These are phyloP conservation scores for Platorchestia sp. DNA, from an alignment of 1,140 invertebrate genomes.

Conservation along the genomic window DNA sequence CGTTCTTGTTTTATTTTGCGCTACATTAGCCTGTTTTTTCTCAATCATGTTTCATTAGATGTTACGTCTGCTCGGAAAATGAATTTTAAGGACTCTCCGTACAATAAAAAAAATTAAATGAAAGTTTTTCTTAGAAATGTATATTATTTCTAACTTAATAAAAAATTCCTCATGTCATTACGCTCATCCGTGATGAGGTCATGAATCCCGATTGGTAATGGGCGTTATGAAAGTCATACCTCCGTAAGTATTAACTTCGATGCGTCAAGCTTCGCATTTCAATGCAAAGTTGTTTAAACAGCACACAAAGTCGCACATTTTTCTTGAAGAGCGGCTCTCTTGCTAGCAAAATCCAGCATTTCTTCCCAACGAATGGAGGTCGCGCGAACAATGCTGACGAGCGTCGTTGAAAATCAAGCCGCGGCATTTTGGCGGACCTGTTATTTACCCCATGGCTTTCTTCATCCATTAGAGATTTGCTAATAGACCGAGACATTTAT, in stretches of 20 bases:
- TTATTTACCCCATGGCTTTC: slow-evolving; percentile 50
- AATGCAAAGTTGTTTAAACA: neutral
- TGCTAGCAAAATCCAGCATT: neutral
- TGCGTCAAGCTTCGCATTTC: neutral
- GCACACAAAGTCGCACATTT: neutral
- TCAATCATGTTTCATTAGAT: too few species aligned
- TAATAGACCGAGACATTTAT: slow-evolving; percentile 55
- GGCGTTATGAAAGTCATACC: neutral
- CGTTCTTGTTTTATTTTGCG: too few species aligned
- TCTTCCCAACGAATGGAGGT: neutral
- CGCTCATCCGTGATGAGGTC: neutral
- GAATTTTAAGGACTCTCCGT: neutral
- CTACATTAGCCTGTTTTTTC: too few species aligned
- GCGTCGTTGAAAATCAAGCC: neutral
- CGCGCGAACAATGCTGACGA: neutral
- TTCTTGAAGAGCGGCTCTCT: neutral
- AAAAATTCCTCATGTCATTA: neutral
- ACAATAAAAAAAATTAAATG: neutral
- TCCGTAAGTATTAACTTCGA: neutral
- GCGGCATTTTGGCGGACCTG: neutral
- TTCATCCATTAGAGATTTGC: slow-evolving; percentile 55
- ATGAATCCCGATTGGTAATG: neutral
- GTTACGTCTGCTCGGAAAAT: neutral
- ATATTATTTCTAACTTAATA: neutral
- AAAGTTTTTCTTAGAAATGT: neutral